phyloP scores from a whole-genome alignment of 2,113 vertebrate genomes.

The Perca schrenkii region DNA sequence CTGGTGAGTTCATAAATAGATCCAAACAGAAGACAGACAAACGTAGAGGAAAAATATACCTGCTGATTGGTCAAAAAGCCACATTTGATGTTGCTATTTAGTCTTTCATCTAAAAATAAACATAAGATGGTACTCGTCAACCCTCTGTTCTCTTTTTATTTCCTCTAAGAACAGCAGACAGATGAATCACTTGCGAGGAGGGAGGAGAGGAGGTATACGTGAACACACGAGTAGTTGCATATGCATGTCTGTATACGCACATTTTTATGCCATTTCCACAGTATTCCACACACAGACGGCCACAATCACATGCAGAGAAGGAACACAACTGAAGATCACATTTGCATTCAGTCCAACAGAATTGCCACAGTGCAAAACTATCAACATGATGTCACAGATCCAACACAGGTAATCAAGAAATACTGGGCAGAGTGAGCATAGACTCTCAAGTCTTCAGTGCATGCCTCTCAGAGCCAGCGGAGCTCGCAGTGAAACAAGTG shows the following conservation, averaged over 20 bases:
- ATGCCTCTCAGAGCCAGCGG: not conserved
- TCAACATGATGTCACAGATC: not conserved
- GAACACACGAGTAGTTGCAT: slow-evolving; percentile 4
- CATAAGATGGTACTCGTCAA: slow-evolving; percentile 55
- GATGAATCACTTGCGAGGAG: slow-evolving; percentile 55
- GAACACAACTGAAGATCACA: not conserved
- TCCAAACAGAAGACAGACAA: slow-evolving; percentile 60
- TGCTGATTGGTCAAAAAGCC: slow-evolving; percentile 38
- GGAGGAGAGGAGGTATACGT: slow-evolving; percentile 15
- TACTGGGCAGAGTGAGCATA: not conserved
- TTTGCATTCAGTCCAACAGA: not conserved
- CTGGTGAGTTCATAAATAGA: slow-evolving; percentile 71
- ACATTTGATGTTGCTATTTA: slow-evolving; percentile 45
- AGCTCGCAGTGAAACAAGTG: not conserved
- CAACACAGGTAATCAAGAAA: not conserved
- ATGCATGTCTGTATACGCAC: slow-evolving; percentile 10
- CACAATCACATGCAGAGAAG: slow-evolving; percentile 17
- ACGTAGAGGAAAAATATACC: slow-evolving; percentile 57
- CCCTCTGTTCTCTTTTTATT: slow-evolving; percentile 44
- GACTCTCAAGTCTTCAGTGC: not conserved
- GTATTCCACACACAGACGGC: not conserved
- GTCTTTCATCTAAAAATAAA: slow-evolving; percentile 79
- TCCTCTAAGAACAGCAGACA: slow-evolving; percentile 46
- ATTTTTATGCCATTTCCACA: not conserved
- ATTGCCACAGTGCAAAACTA: not conserved